phyloP scores from a whole-genome alignment of 2,113 vertebrate species.

The Alethe diademata region DNA sequence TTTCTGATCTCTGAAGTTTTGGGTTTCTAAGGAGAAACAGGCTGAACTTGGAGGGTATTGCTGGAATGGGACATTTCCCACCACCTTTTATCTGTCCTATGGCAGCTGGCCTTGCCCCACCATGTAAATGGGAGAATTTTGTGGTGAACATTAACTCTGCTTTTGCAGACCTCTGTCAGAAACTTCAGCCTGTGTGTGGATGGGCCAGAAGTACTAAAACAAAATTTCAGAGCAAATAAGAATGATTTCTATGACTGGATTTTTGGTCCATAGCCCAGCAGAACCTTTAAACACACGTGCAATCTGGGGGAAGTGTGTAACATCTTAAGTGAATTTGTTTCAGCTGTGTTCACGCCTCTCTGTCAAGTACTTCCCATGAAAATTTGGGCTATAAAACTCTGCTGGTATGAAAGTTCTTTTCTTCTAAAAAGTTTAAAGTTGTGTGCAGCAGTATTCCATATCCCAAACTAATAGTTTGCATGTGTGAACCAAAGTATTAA shows the following conservation, averaged over 20 bases:
- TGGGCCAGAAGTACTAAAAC: background rate
- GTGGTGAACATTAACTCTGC: background rate
- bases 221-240: background rate
- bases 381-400: background rate
- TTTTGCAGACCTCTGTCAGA: background rate
- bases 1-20: background rate
- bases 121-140: background rate
- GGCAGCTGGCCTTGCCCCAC: background rate
- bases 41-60: background rate
- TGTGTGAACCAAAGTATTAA: background rate
- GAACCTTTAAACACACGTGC: background rate
- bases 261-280: background rate
- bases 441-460: background rate
- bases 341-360: conserved; percentile 34
- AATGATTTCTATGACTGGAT: background rate
- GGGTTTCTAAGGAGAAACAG: background rate
- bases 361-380: conserved; percentile 28
- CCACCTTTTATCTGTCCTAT: background rate
- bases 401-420: background rate
- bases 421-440: background rate
- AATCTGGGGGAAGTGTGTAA: background rate
- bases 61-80: background rate
- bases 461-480: background rate
- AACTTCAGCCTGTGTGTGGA: background rate
- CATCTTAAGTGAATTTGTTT: conserved; percentile 38